phyloP scores from a whole-genome alignment of 2,113 vertebrate genomes.

The Cyprinodon variegatus region DNA sequence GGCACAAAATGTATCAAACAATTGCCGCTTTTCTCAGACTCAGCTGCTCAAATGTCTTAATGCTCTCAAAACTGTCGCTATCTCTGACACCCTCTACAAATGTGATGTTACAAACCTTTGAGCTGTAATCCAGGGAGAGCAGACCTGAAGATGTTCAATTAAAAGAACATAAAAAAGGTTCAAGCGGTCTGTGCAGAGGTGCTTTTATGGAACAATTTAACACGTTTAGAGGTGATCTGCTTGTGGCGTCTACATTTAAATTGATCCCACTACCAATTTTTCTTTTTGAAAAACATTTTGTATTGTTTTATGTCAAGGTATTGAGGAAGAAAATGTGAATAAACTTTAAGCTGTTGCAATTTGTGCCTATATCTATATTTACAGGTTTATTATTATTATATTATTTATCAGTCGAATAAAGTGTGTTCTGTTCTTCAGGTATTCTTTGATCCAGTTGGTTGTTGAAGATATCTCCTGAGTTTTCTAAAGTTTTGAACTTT shows the following conservation, averaged over 20 bases:
- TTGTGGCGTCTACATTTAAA: neutral
- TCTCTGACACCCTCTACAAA: slow-evolving; percentile 49
- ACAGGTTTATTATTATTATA: neutral
- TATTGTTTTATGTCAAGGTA: neutral
- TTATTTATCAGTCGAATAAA: too few species aligned
- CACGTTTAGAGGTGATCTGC: neutral
- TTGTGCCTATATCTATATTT: neutral
- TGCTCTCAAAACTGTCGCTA: slow-evolving; percentile 20
- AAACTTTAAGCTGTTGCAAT: neutral
- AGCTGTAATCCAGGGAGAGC: slow-evolving; percentile 47
- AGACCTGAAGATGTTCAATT: slow-evolving; percentile 43
- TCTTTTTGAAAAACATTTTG: neutral
- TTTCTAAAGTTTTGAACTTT: too few species aligned
- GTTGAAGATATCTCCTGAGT: too few species aligned
- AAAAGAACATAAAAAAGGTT: slow-evolving; percentile 1
- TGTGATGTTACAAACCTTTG: slow-evolving; percentile 49
- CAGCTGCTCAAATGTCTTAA: slow-evolving; percentile 47
- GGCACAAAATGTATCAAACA: slow-evolving; percentile 69
- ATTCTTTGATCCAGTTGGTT: too few species aligned
- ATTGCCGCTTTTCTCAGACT: slow-evolving; percentile 63
- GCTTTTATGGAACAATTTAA: neutral
- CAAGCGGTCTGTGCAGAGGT: neutral
- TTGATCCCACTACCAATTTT: neutral
- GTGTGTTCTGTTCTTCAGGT: too few species aligned
- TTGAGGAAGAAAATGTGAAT: neutral